Conservation (phyloP, 2,888 invertebrate genomes). For the Heterodera filipjevi region DNA sequence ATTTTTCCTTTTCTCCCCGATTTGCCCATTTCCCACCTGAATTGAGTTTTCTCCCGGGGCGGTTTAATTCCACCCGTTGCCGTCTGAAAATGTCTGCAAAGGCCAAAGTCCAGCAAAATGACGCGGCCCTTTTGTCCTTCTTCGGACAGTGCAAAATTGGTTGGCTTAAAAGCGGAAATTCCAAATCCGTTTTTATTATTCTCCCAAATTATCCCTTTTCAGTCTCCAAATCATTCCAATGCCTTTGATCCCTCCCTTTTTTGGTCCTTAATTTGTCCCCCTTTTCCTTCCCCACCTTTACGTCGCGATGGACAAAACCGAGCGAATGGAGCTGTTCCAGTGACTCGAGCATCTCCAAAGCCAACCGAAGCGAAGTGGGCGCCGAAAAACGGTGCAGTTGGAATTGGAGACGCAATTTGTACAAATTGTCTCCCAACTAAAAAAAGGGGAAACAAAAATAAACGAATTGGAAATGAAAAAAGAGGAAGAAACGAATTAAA, state of each 20-base stretch:
- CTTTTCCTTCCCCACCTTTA: constrained; percentile 25
- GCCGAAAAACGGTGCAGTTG: constrained; percentile 60
- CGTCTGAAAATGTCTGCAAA: constrained; percentile 52
- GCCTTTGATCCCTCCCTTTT: too few species aligned
- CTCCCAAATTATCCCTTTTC: too few species aligned
- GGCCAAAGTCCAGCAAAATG: constrained; percentile 60
- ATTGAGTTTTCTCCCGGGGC: constrained; percentile 46
- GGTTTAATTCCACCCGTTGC: constrained; percentile 47
- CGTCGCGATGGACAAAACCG: constrained; percentile 56
- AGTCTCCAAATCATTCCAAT: too few species aligned
- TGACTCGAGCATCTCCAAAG: constrained; percentile 50
- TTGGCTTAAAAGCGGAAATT: constrained; percentile 45
- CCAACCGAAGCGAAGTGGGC: constrained; percentile 56
- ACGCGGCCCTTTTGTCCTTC: constrained; percentile 45
- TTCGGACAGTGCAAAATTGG: constrained; percentile 45
- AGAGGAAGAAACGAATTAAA: too few species aligned
- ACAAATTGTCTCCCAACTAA: constrained; percentile 61
- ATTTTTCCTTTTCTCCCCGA: background rate
- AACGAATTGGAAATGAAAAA: too few species aligned
- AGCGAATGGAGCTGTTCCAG: constrained; percentile 51
- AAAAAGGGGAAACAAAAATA: too few species aligned
- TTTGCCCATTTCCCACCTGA: constrained; percentile 27
- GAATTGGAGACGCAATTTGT: constrained; percentile 55
- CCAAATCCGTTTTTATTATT: background rate
- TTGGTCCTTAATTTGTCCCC: background rate